A percentile compares a stretch with the other conserved stretches of the same genome.
phyloP scores from a whole-genome alignment of 2,797 vertebrate species.

The Aulostomus chinensis region DNA sequence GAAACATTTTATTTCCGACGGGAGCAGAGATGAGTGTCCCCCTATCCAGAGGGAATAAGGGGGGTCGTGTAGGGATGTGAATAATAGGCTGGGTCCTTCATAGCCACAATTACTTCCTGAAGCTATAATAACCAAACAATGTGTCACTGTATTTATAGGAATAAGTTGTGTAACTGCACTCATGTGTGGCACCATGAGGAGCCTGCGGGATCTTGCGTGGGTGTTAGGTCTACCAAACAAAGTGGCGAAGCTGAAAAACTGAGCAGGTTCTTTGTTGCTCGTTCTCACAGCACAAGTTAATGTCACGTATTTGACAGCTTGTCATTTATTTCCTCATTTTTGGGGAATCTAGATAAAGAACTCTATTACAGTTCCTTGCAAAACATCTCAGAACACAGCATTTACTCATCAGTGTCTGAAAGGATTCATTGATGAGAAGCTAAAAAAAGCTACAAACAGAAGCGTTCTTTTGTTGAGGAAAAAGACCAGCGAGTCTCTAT shows the following conservation, averaged over 20 bases:
- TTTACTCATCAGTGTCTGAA: constrained; percentile 58
- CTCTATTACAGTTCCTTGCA: constrained; percentile 41
- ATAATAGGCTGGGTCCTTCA: no score
- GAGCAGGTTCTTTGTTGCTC: neutral
- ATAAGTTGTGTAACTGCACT: neutral
- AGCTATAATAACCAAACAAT: neutral
- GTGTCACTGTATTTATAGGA: neutral
- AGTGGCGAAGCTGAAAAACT: neutral
- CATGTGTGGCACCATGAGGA: constrained; percentile 1
- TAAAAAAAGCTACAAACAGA: constrained; percentile 40
- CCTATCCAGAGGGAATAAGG: no score
- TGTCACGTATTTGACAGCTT: constrained; percentile 8
- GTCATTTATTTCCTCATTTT: constrained; percentile 30
- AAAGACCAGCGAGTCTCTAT: constrained; percentile 15
- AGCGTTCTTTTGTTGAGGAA: constrained; percentile 45
- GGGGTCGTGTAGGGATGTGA: no score
- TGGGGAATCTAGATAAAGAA: constrained; percentile 18
- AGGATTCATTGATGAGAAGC: constrained; percentile 61
- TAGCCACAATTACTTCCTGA: no score
- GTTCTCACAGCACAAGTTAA: constrained; percentile 7
- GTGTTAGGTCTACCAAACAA: constrained; percentile 13
- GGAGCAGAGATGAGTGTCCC: no score
- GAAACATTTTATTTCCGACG: no score
- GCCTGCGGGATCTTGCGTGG: constrained; percentile 1
- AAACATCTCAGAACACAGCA: constrained; percentile 43